Conservation (phyloP, 2,113 vertebrate species). For the Capricornis sumatraensis region DNA sequence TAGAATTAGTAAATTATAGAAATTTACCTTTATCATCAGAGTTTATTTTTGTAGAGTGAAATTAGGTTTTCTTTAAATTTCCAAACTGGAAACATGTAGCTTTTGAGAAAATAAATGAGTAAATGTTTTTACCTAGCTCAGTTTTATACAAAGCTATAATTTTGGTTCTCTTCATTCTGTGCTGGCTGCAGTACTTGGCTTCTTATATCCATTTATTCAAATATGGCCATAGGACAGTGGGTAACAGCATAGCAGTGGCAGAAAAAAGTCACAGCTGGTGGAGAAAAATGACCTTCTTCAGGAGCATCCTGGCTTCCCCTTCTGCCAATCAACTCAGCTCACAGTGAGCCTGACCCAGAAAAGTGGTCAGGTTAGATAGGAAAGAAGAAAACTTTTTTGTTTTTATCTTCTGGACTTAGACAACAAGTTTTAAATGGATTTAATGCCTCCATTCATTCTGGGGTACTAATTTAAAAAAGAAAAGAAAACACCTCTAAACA, state of each 20-base stretch:
- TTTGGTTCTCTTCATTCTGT: neutral
- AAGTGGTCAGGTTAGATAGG: neutral
- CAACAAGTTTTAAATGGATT: neutral
- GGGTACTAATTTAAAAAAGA: neutral
- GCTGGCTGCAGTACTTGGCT: neutral
- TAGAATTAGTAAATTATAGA: neutral
- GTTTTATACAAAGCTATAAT: neutral
- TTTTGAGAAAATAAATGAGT: neutral
- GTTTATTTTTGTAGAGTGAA: neutral
- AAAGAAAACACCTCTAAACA: neutral
- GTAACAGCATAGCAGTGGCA: neutral
- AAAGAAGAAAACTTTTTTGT: neutral
- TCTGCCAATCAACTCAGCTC: neutral
- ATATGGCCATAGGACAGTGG: neutral
- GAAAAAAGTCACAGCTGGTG: neutral
- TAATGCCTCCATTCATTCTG: neutral
- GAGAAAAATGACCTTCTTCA: neutral
- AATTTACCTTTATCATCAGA: neutral
- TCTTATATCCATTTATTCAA: neutral
- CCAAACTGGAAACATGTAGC: neutral
- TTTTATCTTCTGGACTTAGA: neutral
- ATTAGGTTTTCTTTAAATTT: neutral
- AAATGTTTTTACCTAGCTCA: neutral
- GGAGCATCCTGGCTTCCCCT: neutral
- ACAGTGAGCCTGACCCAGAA: conserved; percentile 40